A percentile compares a stretch with the other conserved stretches of the same genome.
Evolutionary conservation across 1,140 invertebrate species (phyloP).

Genomic region (Zaprionus inermis): DNA sequence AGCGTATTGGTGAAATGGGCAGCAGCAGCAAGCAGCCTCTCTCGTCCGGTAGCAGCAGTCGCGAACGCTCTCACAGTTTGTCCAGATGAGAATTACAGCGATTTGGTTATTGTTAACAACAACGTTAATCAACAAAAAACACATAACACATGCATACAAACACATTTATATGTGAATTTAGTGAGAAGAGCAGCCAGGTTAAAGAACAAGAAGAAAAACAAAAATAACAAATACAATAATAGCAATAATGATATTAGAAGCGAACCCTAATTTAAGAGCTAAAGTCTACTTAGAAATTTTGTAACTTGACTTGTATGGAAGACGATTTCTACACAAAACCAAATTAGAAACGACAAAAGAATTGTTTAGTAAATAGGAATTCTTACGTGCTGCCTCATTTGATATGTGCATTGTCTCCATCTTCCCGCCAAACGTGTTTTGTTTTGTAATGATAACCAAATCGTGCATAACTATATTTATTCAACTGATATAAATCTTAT

Average conservation of each 20-base stretch:
- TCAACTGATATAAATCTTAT: slow-evolving; percentile 56
- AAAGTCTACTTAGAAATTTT: slow-evolving; percentile 66
- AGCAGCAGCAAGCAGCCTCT: slow-evolving; percentile 64
- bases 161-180: slow-evolving; percentile 48
- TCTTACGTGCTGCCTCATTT: slow-evolving; percentile 40
- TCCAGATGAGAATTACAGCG: slow-evolving; percentile 84
- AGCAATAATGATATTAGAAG: slow-evolving; percentile 38
- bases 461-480: slow-evolving; percentile 68
- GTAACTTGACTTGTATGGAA: slow-evolving; percentile 76
- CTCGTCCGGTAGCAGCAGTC: slow-evolving; percentile 83
- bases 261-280: slow-evolving; percentile 61
- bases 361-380: slow-evolving; percentile 41
- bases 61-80: slow-evolving; percentile 82
- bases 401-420: slow-evolving; percentile 58
- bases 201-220: slow-evolving; percentile 34
- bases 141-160: slow-evolving; percentile 54
- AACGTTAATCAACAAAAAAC: slow-evolving; percentile 52
- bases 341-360: slow-evolving; percentile 12
- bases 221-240: slow-evolving; percentile 33
- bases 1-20: slow-evolving; percentile 87
- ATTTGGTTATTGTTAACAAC: slow-evolving; percentile 84
- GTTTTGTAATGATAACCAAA: slow-evolving; percentile 80
- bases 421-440: slow-evolving; percentile 68
- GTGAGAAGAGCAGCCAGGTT: slow-evolving; percentile 43
- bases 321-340: slow-evolving; percentile 60